A percentile compares a stretch with the other conserved stretches of the same genome.
Conservation (phyloP, 2,113 vertebrate species). For the Nestor notabilis region DNA sequence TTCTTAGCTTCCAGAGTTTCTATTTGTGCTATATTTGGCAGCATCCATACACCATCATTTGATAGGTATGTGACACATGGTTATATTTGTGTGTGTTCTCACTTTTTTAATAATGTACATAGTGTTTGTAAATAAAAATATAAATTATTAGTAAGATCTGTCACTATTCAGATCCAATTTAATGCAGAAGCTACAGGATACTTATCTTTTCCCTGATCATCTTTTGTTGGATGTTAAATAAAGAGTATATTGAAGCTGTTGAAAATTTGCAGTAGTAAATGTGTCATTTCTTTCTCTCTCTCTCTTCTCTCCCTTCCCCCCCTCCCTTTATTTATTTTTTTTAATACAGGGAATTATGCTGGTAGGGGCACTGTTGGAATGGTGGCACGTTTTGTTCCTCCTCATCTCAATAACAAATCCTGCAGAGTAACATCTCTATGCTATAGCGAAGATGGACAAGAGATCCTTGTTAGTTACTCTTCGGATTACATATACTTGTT, state of each 20-base stretch:
- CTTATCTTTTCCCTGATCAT: not conserved
- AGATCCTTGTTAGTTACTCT: constrained; percentile 98
- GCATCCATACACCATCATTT: not conserved
- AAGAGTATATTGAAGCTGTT: not conserved
- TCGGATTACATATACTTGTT: constrained; percentile 98
- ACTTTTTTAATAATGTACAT: not conserved
- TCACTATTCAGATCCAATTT: not conserved
- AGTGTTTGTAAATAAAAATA: not conserved
- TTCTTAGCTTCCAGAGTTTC: not conserved
- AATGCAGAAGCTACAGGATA: not conserved
- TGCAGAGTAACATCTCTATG: constrained; percentile 96
- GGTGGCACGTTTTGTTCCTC: constrained; percentile 94
- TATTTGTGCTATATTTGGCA: not conserved
- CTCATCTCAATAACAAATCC: constrained; percentile 94
- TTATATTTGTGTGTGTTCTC: not conserved
- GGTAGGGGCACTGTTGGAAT: constrained; percentile 93
- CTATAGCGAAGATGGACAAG: constrained; percentile 95
- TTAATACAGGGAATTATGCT: constrained; percentile 87
- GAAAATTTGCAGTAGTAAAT: not conserved
- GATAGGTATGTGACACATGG: not conserved
- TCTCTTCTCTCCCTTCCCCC: fast-evolving
- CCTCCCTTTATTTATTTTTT: not conserved
- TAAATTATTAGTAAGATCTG: not conserved
- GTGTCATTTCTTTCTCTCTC: not conserved
- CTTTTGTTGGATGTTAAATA: not conserved